These are phyloP conservation scores for Sarcophaga carnaria DNA, from an alignment of 2,888 invertebrate genomes.

Conservation along the genomic window DNA sequence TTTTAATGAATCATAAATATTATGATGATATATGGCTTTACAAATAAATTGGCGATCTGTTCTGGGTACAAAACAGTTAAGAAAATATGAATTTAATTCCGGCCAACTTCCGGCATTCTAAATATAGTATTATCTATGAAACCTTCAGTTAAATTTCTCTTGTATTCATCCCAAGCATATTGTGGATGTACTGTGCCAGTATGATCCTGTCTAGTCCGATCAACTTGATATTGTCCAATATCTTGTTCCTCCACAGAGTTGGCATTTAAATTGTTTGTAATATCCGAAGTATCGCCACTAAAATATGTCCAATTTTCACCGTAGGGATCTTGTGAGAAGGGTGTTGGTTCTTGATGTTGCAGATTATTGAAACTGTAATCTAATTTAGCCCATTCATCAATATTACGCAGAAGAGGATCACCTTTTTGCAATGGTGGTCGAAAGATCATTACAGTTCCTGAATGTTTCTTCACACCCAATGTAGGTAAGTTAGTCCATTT, in stretches of 20 bases:
- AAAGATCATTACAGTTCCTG: constrained; percentile 36
- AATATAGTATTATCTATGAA: constrained; percentile 78
- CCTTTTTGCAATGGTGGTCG: constrained; percentile 69
- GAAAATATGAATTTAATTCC: constrained; percentile 24
- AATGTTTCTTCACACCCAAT: constrained; percentile 73
- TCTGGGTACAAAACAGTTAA: background rate
- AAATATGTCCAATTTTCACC: constrained; percentile 79
- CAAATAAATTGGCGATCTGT: background rate
- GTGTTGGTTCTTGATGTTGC: constrained; percentile 70
- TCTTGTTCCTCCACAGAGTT: constrained; percentile 75
- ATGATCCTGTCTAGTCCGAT: constrained; percentile 11
- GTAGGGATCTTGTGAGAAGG: constrained; percentile 74
- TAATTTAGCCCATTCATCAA: constrained; percentile 81
- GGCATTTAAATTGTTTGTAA: constrained; percentile 67
- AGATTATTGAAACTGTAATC: constrained; percentile 79
- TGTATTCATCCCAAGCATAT: constrained; percentile 75
- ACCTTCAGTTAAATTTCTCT: constrained; percentile 77
- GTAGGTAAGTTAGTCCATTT: constrained; percentile 82
- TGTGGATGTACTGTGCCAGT: constrained; percentile 27
- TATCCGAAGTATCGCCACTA: constrained; percentile 71
- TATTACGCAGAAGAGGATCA: constrained; percentile 76
- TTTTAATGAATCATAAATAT: constrained; percentile 12
- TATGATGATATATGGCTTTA: constrained; percentile 19
- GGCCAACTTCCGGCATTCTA: constrained; percentile 73
- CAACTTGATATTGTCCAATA: constrained; percentile 65